Evolutionary conservation across 2,797 vertebrate genomes (phyloP).

Genomic region (Coregonus ussuriensis): DNA sequence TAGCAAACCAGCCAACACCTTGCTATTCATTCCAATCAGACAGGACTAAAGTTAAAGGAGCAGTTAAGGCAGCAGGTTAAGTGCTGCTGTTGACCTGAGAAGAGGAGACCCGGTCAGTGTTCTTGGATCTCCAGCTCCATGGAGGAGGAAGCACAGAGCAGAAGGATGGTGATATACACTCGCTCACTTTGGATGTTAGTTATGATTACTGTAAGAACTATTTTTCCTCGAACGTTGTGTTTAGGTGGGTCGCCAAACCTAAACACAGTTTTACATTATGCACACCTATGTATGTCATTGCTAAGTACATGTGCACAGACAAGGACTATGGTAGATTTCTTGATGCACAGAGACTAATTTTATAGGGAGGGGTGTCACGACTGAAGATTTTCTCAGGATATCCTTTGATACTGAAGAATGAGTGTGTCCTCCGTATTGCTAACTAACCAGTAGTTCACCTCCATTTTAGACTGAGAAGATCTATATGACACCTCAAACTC

Average conservation of each 20-base stretch:
- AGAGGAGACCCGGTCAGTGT: slow-evolving; percentile 27
- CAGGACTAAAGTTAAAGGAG: slow-evolving; percentile 24
- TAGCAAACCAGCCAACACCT: slow-evolving; percentile 8
- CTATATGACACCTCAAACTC: slow-evolving; percentile 57
- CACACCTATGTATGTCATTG: slow-evolving; percentile 50
- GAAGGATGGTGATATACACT: slow-evolving; percentile 31
- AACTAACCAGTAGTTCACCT: slow-evolving; percentile 43
- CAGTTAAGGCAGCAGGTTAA: neutral
- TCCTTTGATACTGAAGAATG: slow-evolving; percentile 63
- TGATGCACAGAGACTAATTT: slow-evolving; percentile 50
- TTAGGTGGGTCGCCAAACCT: slow-evolving; percentile 46
- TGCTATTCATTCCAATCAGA: slow-evolving; percentile 14
- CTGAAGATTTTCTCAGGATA: slow-evolving; percentile 71
- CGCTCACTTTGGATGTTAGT: slow-evolving; percentile 65
- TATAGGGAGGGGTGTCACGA: slow-evolving; percentile 46
- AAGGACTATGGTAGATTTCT: slow-evolving; percentile 40
- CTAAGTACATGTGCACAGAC: slow-evolving; percentile 56
- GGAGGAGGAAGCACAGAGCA: slow-evolving; percentile 41
- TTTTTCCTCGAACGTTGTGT: slow-evolving; percentile 47
- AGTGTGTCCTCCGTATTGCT: slow-evolving; percentile 55
- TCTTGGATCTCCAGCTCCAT: slow-evolving; percentile 32
- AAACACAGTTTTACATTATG: slow-evolving; percentile 65
- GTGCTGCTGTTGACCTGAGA: slow-evolving; percentile 28
- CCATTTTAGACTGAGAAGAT: slow-evolving; percentile 53
- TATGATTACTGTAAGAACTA: slow-evolving; percentile 60